Evolutionary conservation across 2,113 vertebrate genomes (phyloP).

Genomic region (Myrmecophaga tridactyla): DNA sequence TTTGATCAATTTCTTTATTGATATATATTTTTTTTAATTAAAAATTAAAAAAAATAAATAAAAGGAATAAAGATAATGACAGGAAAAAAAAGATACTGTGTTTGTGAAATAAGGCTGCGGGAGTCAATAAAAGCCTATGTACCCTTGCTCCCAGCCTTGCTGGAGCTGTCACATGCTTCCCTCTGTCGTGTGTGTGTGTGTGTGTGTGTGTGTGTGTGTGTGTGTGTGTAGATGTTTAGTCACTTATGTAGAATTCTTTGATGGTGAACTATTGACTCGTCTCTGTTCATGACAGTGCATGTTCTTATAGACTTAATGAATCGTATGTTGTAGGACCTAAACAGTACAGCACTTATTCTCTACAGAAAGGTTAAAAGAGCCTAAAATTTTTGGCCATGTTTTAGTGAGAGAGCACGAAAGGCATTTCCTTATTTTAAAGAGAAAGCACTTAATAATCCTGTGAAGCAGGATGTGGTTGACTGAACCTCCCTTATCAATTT

Average conservation of each 20-base stretch:
- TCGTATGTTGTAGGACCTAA: neutral
- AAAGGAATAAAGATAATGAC: no score
- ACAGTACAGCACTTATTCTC: neutral
- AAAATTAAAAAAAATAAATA: no score
- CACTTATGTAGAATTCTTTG: neutral
- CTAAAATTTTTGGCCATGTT: neutral
- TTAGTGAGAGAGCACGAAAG: neutral
- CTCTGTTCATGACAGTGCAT: neutral
- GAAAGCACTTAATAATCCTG: neutral
- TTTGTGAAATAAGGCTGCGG: neutral
- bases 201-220: no score
- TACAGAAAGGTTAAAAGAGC: neutral
- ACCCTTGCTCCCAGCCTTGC: neutral
- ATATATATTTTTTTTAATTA: no score
- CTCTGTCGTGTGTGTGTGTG: neutral
- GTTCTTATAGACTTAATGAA: neutral
- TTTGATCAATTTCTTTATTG: no score
- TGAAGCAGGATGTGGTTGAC: neutral
- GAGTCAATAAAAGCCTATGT: neutral
- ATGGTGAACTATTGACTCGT: constrained; percentile 12
- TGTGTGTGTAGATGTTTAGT: neutral
- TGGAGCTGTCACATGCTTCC: neutral
- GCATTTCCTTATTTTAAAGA: neutral
- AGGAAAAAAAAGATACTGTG: neutral
- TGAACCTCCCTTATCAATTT: neutral